These are phyloP conservation scores for Campoletis raptor DNA, from an alignment of 2,888 invertebrate genomes.

Conservation along the genomic window DNA sequence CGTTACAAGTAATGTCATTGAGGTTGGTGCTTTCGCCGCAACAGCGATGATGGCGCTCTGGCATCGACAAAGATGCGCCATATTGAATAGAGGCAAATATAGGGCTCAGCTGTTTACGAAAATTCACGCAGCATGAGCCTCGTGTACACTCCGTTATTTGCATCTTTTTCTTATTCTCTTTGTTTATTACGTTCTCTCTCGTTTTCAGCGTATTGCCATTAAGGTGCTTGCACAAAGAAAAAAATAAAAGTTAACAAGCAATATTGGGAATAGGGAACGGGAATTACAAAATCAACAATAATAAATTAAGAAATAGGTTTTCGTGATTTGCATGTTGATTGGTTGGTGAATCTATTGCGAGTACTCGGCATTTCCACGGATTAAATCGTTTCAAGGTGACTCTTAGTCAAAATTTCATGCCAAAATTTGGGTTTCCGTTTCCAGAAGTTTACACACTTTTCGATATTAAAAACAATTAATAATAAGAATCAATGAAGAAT, in stretches of 20 bases:
- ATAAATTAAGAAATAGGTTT: neutral
- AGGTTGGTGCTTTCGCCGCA: conserved; percentile 17
- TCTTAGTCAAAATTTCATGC: no score
- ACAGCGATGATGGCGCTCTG: conserved; percentile 1
- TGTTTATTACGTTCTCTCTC: conserved; percentile 14
- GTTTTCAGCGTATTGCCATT: conserved; percentile 1
- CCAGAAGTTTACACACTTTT: no score
- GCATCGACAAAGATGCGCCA: conserved; percentile 33
- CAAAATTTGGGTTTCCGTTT: no score
- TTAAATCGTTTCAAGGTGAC: no score
- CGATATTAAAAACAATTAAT: no score
- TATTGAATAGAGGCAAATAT: conserved; percentile 43
- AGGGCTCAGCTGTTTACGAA: conserved; percentile 54
- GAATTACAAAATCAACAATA: neutral
- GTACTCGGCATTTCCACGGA: neutral
- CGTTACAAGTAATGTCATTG: neutral
- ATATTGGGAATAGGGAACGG: conserved; percentile 9
- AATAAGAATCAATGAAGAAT: neutral
- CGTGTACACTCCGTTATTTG: conserved; percentile 11
- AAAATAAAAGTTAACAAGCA: neutral
- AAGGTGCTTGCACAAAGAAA: conserved; percentile 13
- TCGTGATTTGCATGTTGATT: neutral
- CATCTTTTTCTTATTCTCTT: conserved; percentile 21
- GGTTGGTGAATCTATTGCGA: neutral
- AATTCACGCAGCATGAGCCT: conserved; percentile 44